Conservation (phyloP, 2,113 vertebrate genomes). For the Chitala chitala region DNA sequence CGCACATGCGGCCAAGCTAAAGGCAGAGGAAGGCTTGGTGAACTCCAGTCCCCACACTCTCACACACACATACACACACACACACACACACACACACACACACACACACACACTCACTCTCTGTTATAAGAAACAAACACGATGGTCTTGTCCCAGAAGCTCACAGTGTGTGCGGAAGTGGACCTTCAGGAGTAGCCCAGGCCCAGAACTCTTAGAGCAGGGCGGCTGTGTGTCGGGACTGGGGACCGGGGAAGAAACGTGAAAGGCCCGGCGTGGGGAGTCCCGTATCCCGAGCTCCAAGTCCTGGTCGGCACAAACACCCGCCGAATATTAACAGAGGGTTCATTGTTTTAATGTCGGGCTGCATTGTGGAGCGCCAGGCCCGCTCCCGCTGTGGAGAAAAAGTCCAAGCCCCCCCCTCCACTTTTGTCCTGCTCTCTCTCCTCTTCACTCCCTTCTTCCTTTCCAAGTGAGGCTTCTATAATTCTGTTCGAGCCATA, state of each 20-base stretch:
- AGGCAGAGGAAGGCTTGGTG: too few species aligned
- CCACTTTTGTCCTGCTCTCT: not conserved
- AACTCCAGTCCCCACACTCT: not conserved
- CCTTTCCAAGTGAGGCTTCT: not conserved
- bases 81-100: not conserved
- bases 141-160: too few species aligned
- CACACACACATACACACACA: conserved; percentile 6
- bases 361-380: conserved; percentile 50
- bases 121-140: too few species aligned
- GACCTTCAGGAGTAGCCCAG: not conserved
- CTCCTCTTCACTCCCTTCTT: not conserved
- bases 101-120: too few species aligned
- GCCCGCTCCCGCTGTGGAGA: conserved; percentile 30
- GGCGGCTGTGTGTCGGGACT: not conserved
- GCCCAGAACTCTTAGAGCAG: not conserved
- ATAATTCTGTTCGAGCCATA: not conserved
- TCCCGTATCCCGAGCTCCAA: too few species aligned
- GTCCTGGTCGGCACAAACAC: conserved; percentile 16
- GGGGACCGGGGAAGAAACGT: not conserved
- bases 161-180: too few species aligned
- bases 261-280: not conserved
- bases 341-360: conserved; percentile 58
- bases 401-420: conserved; percentile 26
- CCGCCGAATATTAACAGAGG: conserved; percentile 62
- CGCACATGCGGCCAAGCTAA: too few species aligned